Base-by-base conservation (phyloP, 1,140 invertebrate species). In the Neotoxoptera formosana region DNA sequence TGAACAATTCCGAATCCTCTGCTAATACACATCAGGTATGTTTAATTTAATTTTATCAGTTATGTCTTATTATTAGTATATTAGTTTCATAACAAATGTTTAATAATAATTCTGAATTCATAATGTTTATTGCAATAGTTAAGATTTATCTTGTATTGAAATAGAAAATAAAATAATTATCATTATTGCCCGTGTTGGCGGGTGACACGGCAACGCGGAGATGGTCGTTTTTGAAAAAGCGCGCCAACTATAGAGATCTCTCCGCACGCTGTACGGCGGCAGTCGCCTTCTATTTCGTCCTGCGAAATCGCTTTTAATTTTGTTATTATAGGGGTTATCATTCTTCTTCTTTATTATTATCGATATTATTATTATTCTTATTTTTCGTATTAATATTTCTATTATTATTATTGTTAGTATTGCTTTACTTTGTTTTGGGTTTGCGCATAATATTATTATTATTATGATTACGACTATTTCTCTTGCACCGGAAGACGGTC, bases 151-250 rank as follows among this genome's bases (percentile, higher is more conserved):
- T 3, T 30, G 9, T n/a, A 14, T n/a, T 67, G 11, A 30, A 67
- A n/a, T n/a, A 67, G 30, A n/a, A 67, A 67, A n/a, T 14, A 20
- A n/a, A n/a, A 67, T 67, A n/a, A 67, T 67, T 76, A 76, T 7
- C 14, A 76, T 76, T 4, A 17, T 76, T 17, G 60, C 60, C n/a
- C 14, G 60, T 7, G n/a, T 76, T 76, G 30, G n/a, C n/a, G 30
- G 60, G 60, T 53, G 2, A n/a, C 14, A 7, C 60, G 60, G 30
- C 14, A 3, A n/a, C 30, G 60, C n/a, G 30, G 60, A 76, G n/a
- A 76, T 30, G 30, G n/a, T 76, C 30, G 60, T 76, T 89, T 89
- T 89, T 41, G 48, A 89, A 89, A 89, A 89, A 89, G 88, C 88
- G 51, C 88, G 88, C 88, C 88, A 89, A 89, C 48, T 36, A 14